These are phyloP conservation scores for Lepus oiostolus DNA, from an alignment of 2,797 vertebrate species.

Conservation along the genomic window DNA sequence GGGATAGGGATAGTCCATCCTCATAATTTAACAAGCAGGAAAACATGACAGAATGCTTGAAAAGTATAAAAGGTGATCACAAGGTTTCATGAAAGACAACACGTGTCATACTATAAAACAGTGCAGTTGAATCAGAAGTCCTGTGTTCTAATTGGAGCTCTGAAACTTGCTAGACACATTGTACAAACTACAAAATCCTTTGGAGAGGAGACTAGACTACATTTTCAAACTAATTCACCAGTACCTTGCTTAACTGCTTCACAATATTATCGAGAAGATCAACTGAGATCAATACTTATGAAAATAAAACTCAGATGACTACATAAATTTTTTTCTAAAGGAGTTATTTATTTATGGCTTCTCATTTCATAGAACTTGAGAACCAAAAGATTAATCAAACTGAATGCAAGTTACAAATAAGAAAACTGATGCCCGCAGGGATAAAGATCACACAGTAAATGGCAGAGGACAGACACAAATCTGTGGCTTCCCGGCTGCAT, in stretches of 20 bases:
- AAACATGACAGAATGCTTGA: constrained; percentile 29
- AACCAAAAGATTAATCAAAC: neutral
- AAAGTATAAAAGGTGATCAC: constrained; percentile 38
- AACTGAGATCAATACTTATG: neutral
- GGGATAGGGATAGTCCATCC: neutral
- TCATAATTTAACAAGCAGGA: constrained; percentile 26
- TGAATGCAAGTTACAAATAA: neutral
- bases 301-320: neutral
- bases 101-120: neutral
- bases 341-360: constrained; percentile 7
- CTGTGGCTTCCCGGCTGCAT: neutral
- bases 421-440: neutral
- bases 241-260: neutral
- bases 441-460: neutral
- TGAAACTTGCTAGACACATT: neutral
- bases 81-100: constrained; percentile 6
- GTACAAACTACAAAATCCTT: neutral
- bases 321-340: neutral
- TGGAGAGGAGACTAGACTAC: neutral
- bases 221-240: neutral
- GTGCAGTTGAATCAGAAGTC: neutral
- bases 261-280: neutral
- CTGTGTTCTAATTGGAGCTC: neutral
- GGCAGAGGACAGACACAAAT: neutral
- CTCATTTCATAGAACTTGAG: neutral